Base-by-base conservation (phyloP, 2,113 vertebrate genomes). In the Ctenomys sociabilis region DNA sequence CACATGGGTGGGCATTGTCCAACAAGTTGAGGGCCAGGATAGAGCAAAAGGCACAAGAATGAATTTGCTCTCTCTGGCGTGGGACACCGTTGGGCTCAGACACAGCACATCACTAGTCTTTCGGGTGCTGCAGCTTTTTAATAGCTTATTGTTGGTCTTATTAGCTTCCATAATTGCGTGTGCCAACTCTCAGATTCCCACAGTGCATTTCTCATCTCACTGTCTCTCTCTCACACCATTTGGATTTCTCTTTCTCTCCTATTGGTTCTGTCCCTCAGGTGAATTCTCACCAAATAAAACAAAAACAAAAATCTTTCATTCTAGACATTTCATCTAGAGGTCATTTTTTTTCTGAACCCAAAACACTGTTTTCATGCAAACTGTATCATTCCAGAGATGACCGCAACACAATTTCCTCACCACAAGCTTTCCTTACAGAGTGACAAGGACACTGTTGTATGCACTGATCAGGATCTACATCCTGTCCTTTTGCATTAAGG, bases 161-260 rank as follows among this genome's bases (percentile, higher is more conserved):
- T 72, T n/a, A 84, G 66, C 32, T n/a, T 92, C 78, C 85, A 77
- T 85, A 68, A 89, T 85, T 78, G 32, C 37, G 59, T 40, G 70
- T 70, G 37, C 40, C 26, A 40, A 92, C 75, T 28, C 40, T 3
- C 26, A 45, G 5, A 77, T 45, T 84, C n/a, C 77, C 59, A 84
- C 66, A 83, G 77, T 92, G 61, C 28, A 45, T 12, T 3, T 16
- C 84, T 49, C 30, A 5, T 49, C 40, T 32, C 28, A 49, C 49
- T 49, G n/a, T n/a, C 26, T 59, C 17, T 28, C 49, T 16, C 9
- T 19, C 21, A 5, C 2, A 12, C n/a, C 84, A 40, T 9, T 22
- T 40, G 70, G 19, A 24, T 73, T 7, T 37, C 68, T 11, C 4
- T 24, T 16, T 70, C 37, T 0, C 26, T 16, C 57, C 57, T 43